Conservation (phyloP, 1,140 invertebrate genomes). For the Argopecten irradians region DNA sequence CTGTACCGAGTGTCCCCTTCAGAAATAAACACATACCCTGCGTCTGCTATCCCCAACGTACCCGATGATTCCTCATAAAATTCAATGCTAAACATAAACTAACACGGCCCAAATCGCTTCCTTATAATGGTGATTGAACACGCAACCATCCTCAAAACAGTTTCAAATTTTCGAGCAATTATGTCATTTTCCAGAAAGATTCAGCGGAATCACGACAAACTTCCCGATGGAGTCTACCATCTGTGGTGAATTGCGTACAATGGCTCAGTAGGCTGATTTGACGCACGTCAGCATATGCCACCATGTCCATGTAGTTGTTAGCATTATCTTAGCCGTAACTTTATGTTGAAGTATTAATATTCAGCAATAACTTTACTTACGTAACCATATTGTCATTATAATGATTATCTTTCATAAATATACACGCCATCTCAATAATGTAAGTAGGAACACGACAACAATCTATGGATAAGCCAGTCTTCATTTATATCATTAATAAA, state of each 20-base stretch:
- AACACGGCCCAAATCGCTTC: constrained; percentile 37
- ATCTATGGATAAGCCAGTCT: neutral
- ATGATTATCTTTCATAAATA: neutral
- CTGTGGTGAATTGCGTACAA: neutral
- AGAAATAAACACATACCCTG: constrained; percentile 47
- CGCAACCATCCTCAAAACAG: constrained; percentile 52
- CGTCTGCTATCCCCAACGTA: constrained; percentile 36
- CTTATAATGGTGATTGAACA: constrained; percentile 49
- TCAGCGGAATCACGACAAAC: neutral
- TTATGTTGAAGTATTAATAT: neutral
- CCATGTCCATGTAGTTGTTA: neutral
- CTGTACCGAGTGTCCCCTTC: constrained; percentile 43
- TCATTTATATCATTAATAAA: neutral
- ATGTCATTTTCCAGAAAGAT: constrained; percentile 43
- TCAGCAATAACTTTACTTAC: neutral
- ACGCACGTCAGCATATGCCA: neutral
- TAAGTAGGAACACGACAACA: neutral
- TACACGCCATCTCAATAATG: neutral
- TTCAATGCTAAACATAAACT: constrained; percentile 49
- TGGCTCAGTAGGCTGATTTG: neutral
- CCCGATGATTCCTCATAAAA: constrained; percentile 51
- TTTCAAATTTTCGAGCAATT: constrained; percentile 56
- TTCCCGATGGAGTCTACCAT: neutral
- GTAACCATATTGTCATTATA: neutral
- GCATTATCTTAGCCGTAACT: neutral